Percentiles rank a stretch among this genome's conserved stretches.
phyloP scores from a whole-genome alignment of 2,797 vertebrate species.

The Merluccius polli region DNA sequence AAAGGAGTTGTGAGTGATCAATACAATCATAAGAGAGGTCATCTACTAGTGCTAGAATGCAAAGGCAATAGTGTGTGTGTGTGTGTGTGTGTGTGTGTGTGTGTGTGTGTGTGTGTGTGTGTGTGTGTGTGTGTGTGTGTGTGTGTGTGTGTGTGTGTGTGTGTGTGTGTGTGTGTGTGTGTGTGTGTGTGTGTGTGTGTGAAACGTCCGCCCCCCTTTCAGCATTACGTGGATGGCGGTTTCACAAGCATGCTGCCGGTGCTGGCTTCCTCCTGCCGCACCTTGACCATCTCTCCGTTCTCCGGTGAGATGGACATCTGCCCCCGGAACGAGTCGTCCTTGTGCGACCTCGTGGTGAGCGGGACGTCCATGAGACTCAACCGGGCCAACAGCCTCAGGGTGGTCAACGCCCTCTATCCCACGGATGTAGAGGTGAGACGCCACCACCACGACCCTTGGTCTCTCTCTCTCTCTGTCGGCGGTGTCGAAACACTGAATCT shows the following conservation, averaged over 20 bases:
- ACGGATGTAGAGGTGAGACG: slow-evolving; percentile 71
- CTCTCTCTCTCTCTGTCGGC: neutral
- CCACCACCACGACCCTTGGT: neutral
- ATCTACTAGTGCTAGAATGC: neutral
- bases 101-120: neutral
- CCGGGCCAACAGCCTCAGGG: slow-evolving; percentile 76
- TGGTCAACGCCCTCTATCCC: slow-evolving; percentile 79
- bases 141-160: slow-evolving; percentile 3
- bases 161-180: slow-evolving; percentile 2
- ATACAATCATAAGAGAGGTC: neutral
- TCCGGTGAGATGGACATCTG: slow-evolving; percentile 88
- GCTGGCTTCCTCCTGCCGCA: slow-evolving; percentile 47
- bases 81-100: neutral
- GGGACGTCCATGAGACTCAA: slow-evolving; percentile 78
- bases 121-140: neutral
- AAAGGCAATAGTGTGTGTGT: neutral
- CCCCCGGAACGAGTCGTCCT: slow-evolving; percentile 67
- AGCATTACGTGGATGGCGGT: slow-evolving; percentile 87
- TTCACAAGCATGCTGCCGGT: slow-evolving; percentile 81
- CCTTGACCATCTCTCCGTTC: slow-evolving; percentile 86
- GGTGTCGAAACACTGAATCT: neutral
- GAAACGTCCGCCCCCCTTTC: neutral
- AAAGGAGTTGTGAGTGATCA: slow-evolving; percentile 64
- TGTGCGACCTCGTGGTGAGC: slow-evolving; percentile 73
- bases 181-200: slow-evolving; percentile 9